phyloP scores from a whole-genome alignment of 1,140 invertebrate species.

The Leguminivora glycinivorella region DNA sequence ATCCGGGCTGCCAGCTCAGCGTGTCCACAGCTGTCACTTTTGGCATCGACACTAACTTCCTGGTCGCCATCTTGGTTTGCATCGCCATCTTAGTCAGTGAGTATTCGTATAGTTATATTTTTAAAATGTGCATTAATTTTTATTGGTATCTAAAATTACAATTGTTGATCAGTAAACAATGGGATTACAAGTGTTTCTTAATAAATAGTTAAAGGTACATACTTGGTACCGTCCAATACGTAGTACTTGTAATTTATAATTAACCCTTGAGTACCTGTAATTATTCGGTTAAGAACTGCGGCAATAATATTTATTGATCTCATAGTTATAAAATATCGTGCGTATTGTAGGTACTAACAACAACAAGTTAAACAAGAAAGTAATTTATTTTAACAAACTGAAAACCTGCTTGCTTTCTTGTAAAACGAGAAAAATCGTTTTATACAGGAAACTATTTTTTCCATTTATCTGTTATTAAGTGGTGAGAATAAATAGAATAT shows the following conservation, averaged over 20 bases:
- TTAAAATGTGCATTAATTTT: too few relatives aligned
- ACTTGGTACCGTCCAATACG: too few relatives aligned
- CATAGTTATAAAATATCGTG: not conserved
- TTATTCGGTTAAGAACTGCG: not conserved
- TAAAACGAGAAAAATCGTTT: not conserved
- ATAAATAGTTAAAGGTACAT: too few relatives aligned
- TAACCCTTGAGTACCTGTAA: too few relatives aligned
- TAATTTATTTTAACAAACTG: slow-evolving; percentile 6
- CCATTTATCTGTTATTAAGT: not conserved
- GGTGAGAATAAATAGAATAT: not conserved
- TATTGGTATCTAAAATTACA: too few relatives aligned
- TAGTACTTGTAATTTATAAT: too few relatives aligned
- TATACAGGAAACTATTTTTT: not conserved
- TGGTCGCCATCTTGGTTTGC: slow-evolving; percentile 91
- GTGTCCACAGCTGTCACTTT: slow-evolving; percentile 87
- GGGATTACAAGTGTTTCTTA: too few relatives aligned
- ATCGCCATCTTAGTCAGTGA: slow-evolving; percentile 87
- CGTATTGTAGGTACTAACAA: too few relatives aligned
- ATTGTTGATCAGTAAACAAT: too few relatives aligned
- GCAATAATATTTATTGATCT: not conserved
- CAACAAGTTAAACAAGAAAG: not conserved
- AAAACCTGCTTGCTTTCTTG: slow-evolving; percentile 3
- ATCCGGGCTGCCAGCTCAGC: slow-evolving; percentile 84
- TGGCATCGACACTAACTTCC: slow-evolving; percentile 89
- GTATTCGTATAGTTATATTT: slow-evolving; percentile 58